Evolutionary conservation across 2,113 vertebrate species (phyloP).

Genomic region (Paedocypris sp.): DNA sequence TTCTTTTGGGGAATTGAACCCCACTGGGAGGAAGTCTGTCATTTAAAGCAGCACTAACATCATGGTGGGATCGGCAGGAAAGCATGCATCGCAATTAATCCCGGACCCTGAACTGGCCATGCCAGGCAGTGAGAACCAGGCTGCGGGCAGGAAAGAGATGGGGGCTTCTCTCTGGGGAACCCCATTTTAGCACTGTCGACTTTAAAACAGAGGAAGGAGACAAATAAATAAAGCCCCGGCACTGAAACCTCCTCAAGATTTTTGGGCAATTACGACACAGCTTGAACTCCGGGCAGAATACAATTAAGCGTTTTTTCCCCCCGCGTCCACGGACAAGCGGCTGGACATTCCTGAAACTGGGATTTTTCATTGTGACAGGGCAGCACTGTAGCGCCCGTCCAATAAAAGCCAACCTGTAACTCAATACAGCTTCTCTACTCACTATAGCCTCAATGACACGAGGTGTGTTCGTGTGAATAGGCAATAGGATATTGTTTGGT

Average conservation of each 20-base stretch:
- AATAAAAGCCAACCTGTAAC: slow-evolving; percentile 64
- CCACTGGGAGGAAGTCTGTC: slow-evolving; percentile 38
- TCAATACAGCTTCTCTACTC: slow-evolving; percentile 62
- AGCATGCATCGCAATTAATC: slow-evolving; percentile 17
- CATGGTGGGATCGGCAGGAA: slow-evolving; percentile 19
- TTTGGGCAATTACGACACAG: slow-evolving; percentile 51
- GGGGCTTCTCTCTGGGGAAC: slow-evolving; percentile 25
- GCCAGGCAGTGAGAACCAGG: slow-evolving; percentile 16
- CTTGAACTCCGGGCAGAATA: slow-evolving; percentile 50
- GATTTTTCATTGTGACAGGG: slow-evolving; percentile 64
- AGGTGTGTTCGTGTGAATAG: slow-evolving; percentile 23
- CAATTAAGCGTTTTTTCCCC: slow-evolving; percentile 55
- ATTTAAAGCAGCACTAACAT: slow-evolving; percentile 13
- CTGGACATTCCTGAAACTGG: slow-evolving; percentile 55
- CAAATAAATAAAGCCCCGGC: slow-evolving; percentile 49
- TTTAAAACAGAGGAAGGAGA: slow-evolving; percentile 44
- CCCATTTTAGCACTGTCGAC: slow-evolving; percentile 31
- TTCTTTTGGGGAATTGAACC: neutral
- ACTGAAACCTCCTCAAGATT: slow-evolving; percentile 39
- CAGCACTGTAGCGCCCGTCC: slow-evolving; percentile 54
- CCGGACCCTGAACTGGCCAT: slow-evolving; percentile 5
- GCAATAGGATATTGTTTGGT: slow-evolving; percentile 24
- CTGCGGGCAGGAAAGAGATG: slow-evolving; percentile 12
- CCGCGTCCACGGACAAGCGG: slow-evolving; percentile 45
- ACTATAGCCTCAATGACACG: slow-evolving; percentile 43